Evolutionary conservation across 2,888 invertebrate species (phyloP).

Genomic region (Trichogramma evanescens): DNA sequence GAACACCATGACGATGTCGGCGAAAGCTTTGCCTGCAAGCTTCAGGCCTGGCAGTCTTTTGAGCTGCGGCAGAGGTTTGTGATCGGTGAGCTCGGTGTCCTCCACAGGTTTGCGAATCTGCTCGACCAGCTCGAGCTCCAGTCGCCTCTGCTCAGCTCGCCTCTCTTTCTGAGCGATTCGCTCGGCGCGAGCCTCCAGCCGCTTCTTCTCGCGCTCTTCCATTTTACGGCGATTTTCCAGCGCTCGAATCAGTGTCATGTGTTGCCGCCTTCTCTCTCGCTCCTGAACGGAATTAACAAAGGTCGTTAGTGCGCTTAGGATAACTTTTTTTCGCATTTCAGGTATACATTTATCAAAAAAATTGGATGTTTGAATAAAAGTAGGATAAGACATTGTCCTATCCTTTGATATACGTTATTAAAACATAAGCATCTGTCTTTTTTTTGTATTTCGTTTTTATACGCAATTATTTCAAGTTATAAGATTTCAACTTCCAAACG

Average conservation of each 20-base stretch:
- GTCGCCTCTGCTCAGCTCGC: slow-evolving; percentile 64
- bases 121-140: slow-evolving; percentile 61
- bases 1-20: slow-evolving; percentile 88
- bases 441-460: too few relatives aligned
- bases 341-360: too few relatives aligned
- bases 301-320: too few relatives aligned
- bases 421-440: too few relatives aligned
- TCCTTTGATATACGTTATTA: too few relatives aligned
- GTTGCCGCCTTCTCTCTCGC: slow-evolving; percentile 81
- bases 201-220: slow-evolving; percentile 77
- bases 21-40: slow-evolving; percentile 82
- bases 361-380: too few relatives aligned
- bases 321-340: too few relatives aligned
- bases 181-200: slow-evolving; percentile 72
- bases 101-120: slow-evolving; percentile 83
- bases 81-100: slow-evolving; percentile 78
- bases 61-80: slow-evolving; percentile 63
- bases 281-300: slow-evolving; percentile 55
- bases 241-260: slow-evolving; percentile 81
- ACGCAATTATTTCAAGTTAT: too few relatives aligned
- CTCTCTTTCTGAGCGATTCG: slow-evolving; percentile 79
- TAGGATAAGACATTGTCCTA: too few relatives aligned
- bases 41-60: slow-evolving; percentile 73
- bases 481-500: too few relatives aligned
- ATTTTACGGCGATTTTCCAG: slow-evolving; percentile 78